phyloP scores from a whole-genome alignment of 2,797 vertebrate species.

The Gephyroberyx darwinii region DNA sequence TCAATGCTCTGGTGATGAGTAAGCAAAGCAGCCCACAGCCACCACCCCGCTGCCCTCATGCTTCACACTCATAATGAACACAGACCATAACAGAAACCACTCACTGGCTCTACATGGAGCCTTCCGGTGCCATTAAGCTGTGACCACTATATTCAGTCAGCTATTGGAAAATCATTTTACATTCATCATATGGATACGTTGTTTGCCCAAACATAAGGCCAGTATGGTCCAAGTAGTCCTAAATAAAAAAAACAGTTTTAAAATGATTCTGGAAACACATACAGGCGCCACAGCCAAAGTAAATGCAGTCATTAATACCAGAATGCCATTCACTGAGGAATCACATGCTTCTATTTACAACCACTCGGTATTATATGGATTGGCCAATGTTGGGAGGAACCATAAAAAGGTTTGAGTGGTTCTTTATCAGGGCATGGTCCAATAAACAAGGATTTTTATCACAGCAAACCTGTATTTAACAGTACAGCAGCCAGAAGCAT shows the following conservation, averaged over 20 bases:
- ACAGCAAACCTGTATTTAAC: slow-evolving; percentile 34
- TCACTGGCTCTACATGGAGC: background rate
- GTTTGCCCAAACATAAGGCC: background rate
- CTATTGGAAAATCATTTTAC: background rate
- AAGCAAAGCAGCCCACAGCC: slow-evolving; percentile 11
- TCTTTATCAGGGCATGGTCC: slow-evolving; percentile 53
- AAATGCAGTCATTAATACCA: slow-evolving; percentile 45
- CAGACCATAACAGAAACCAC: background rate
- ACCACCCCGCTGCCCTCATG: slow-evolving; percentile 12
- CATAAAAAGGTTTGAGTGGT: slow-evolving; percentile 65
- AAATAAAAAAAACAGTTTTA: background rate
- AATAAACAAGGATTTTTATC: slow-evolving; percentile 28
- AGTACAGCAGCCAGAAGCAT: slow-evolving; percentile 10
- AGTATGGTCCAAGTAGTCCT: background rate
- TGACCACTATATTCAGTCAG: background rate
- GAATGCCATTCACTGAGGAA: slow-evolving; percentile 29
- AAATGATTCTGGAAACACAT: background rate
- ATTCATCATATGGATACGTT: background rate
- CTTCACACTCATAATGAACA: background rate
- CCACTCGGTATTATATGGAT: slow-evolving; percentile 21
- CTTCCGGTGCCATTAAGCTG: background rate
- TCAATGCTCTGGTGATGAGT: slow-evolving; percentile 25
- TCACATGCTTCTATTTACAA: slow-evolving; percentile 36
- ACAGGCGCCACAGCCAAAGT: background rate
- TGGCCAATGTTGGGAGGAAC: slow-evolving; percentile 56